Conservation (phyloP, 2,797 vertebrate species). For the Ctenopoma multispine region DNA sequence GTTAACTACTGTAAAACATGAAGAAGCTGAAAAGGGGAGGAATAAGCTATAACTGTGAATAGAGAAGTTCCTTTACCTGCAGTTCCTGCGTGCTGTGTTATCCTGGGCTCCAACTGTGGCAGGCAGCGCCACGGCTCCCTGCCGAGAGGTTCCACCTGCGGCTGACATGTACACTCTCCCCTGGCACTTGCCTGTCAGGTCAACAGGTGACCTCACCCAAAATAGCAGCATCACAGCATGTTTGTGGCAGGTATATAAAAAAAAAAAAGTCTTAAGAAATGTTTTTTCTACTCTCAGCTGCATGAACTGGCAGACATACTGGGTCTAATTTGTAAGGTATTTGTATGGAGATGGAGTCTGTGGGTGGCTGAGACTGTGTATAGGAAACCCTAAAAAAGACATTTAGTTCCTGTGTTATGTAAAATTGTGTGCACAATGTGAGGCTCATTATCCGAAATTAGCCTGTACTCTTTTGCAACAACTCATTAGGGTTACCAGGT, state of each 20-base stretch:
- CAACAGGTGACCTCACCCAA: conserved; percentile 68
- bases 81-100: conserved; percentile 58
- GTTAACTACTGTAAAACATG: neutral
- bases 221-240: conserved; percentile 75
- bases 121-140: conserved; percentile 31
- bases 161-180: conserved; percentile 69
- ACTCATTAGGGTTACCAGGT: conserved; percentile 57
- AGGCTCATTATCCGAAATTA: conserved; percentile 57
- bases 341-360: conserved; percentile 25
- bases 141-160: conserved; percentile 77
- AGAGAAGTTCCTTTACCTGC: conserved; percentile 70
- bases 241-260: conserved; percentile 79
- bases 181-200: conserved; percentile 77
- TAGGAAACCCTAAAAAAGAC: conserved; percentile 22
- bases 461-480: conserved; percentile 37
- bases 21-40: neutral
- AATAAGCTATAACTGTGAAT: neutral
- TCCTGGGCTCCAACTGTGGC: conserved; percentile 53
- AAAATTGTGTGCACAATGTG: conserved; percentile 31
- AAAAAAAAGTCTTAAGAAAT: conserved; percentile 5
- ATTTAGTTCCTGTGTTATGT: conserved; percentile 29
- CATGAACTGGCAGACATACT: neutral
- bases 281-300: neutral
- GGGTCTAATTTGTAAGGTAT: conserved; percentile 13
- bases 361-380: conserved; percentile 19